Evolutionary conservation across 2,888 invertebrate species (phyloP).

Genomic region (Embidobia sp.): DNA sequence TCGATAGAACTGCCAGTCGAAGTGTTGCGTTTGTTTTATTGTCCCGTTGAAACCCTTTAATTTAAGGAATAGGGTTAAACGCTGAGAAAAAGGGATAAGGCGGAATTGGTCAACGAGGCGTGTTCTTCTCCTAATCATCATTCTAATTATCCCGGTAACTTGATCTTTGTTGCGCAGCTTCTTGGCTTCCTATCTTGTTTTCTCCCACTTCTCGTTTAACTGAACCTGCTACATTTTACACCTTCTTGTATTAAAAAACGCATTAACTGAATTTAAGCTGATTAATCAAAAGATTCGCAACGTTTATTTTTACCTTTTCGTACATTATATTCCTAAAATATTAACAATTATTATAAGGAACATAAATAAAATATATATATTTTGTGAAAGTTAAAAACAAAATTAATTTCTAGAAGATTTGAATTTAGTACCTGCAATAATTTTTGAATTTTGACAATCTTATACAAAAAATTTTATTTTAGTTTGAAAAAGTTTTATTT

Average conservation of each 20-base stretch:
- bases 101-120: slow-evolving; percentile 77
- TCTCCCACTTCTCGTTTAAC: slow-evolving; percentile 14
- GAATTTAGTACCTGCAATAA: too few relatives aligned
- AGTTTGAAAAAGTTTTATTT: too few relatives aligned
- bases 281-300: too few relatives aligned
- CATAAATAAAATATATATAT: too few relatives aligned
- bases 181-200: slow-evolving; percentile 61
- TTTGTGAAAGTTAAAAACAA: too few relatives aligned
- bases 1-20: slow-evolving; percentile 4
- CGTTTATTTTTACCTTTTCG: too few relatives aligned
- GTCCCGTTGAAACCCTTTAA: slow-evolving; percentile 54
- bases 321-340: too few relatives aligned
- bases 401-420: too few relatives aligned
- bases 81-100: slow-evolving; percentile 60
- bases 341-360: too few relatives aligned
- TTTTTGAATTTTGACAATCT: too few relatives aligned
- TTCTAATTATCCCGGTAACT: slow-evolving; percentile 80
- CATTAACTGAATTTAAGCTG: too few relatives aligned
- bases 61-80: slow-evolving; percentile 50
- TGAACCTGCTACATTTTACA: neutral
- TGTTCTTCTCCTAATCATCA: slow-evolving; percentile 76
- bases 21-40: slow-evolving; percentile 38
- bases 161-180: slow-evolving; percentile 72
- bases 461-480: too few relatives aligned
- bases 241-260: neutral